Conservation (phyloP, 2,113 vertebrate genomes). For the Geothlypis trichas region DNA sequence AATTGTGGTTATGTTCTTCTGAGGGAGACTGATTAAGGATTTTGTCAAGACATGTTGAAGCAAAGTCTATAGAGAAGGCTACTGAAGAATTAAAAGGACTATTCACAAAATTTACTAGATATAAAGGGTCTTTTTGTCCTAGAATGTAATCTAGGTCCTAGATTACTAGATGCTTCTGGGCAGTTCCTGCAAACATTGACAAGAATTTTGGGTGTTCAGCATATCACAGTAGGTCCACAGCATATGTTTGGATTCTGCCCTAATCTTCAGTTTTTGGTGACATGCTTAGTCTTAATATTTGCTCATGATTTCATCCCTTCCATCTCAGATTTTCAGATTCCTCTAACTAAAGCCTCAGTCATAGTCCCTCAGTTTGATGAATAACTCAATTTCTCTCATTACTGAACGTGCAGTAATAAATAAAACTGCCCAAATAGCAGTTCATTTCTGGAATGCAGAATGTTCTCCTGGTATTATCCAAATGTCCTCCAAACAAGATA, state of each 20-base stretch:
- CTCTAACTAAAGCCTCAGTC: background rate
- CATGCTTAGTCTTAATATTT: background rate
- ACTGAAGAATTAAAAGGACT: background rate
- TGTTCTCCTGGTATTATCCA: background rate
- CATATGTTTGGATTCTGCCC: background rate
- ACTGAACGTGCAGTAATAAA: background rate
- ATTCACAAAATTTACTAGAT: background rate
- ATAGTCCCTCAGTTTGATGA: background rate
- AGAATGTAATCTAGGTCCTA: background rate
- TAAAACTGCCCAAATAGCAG: background rate
- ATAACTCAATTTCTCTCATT: background rate
- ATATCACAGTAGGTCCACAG: background rate
- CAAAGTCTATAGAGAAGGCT: background rate
- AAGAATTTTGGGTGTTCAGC: background rate
- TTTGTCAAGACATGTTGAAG: background rate
- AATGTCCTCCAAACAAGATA: background rate
- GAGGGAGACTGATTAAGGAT: background rate
- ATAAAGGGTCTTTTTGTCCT: background rate
- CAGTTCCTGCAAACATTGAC: background rate
- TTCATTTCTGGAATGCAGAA: background rate
- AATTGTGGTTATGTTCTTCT: background rate
- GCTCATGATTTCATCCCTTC: background rate
- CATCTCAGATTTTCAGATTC: background rate
- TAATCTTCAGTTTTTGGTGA: background rate
- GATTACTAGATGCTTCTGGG: background rate